A percentile compares a stretch with the other conserved stretches of the same genome.
Conservation (phyloP, 1,140 invertebrate genomes). For the Platyscapa corneri region DNA sequence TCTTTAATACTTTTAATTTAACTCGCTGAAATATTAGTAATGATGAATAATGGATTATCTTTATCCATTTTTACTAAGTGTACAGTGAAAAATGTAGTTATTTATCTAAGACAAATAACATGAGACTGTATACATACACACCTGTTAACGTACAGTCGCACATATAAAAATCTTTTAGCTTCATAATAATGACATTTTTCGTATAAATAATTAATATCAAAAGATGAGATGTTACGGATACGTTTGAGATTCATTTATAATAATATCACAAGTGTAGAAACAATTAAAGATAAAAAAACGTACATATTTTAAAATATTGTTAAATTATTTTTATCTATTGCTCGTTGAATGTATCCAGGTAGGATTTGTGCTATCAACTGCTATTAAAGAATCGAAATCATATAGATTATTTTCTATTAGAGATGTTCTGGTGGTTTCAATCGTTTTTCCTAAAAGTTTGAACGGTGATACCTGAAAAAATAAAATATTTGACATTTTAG, state of each 20-base stretch:
- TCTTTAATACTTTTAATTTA: background rate
- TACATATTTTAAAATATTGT: background rate
- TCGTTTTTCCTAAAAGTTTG: conserved; percentile 57
- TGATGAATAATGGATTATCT: background rate
- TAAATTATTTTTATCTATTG: conserved; percentile 14
- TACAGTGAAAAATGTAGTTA: no score
- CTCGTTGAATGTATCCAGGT: conserved; percentile 39
- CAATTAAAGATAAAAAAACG: background rate
- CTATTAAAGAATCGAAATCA: conserved; percentile 61
- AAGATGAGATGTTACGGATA: background rate
- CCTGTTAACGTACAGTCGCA: no score
- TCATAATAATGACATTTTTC: no score
- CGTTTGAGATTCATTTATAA: conserved; percentile 22
- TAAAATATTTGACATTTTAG: no score
- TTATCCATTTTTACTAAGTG: background rate
- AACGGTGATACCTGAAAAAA: conserved; percentile 65
- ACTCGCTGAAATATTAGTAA: background rate
- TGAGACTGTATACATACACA: no score
- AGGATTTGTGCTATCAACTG: conserved; percentile 45
- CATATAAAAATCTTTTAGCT: no score
- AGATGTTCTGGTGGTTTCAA: conserved; percentile 16
- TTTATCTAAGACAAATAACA: no score
- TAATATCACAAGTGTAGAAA: conserved; percentile 33
- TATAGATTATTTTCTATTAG: conserved; percentile 51
- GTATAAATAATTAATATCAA: conserved; percentile 17